Evolutionary conservation across 2,113 vertebrate genomes (phyloP).

Genomic region (Pavo muticus): DNA sequence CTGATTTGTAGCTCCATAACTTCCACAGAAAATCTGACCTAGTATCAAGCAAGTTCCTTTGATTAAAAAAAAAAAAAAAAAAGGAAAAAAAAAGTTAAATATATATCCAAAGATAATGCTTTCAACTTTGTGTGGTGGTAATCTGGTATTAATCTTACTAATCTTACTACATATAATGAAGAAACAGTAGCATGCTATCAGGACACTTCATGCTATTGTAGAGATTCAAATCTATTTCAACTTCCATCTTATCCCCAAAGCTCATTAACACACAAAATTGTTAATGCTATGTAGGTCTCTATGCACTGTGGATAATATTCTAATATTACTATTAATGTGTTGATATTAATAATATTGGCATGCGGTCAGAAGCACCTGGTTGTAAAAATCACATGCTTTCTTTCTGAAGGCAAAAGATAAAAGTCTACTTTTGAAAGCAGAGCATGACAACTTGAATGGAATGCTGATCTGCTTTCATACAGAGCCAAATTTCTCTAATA

Average conservation of each 20-base stretch:
- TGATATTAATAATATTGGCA: constrained; percentile 67
- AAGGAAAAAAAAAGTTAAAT: background rate
- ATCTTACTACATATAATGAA: constrained; percentile 21
- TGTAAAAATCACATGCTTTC: constrained; percentile 19
- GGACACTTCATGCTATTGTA: background rate
- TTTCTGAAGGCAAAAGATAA: constrained; percentile 60
- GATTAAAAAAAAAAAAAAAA: background rate
- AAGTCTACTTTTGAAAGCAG: constrained; percentile 15
- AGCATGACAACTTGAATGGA: constrained; percentile 51
- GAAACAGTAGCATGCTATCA: constrained; percentile 2
- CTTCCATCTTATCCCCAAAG: constrained; percentile 10
- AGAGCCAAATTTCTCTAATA: constrained; percentile 25
- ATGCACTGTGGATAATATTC: constrained; percentile 18
- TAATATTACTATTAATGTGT: constrained; percentile 53
- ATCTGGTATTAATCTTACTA: constrained; percentile 40
- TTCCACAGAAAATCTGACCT: constrained; percentile 47
- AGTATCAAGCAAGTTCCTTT: constrained; percentile 32
- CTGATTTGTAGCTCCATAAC: background rate
- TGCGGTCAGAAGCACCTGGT: constrained; percentile 56
- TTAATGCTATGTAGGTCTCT: background rate
- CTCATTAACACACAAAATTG: constrained; percentile 31
- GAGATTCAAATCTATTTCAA: constrained; percentile 37
- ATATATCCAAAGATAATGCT: constrained; percentile 26
- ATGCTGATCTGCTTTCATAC: constrained; percentile 54
- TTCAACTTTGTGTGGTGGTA: background rate